A percentile compares a stretch with the other conserved stretches of the same genome.
These are phyloP conservation scores for Florisuga fusca DNA, from an alignment of 2,797 vertebrate species.

Conservation along the genomic window DNA sequence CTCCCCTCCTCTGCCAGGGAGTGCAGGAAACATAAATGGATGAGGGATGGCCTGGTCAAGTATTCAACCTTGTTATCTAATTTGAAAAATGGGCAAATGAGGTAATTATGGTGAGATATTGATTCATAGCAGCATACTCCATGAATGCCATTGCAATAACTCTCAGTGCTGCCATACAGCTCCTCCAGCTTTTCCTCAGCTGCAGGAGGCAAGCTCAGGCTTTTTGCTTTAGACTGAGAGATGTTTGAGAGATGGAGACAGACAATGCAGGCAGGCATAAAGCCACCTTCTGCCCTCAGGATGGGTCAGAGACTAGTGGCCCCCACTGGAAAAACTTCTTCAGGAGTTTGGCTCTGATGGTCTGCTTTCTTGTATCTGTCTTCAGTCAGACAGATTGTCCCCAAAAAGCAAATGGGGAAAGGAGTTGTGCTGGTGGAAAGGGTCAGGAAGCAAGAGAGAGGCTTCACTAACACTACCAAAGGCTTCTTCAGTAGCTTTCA, in stretches of 20 bases:
- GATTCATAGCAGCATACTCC: conserved; percentile 53
- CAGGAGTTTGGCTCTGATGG: not conserved
- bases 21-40: conserved; percentile 3
- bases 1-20: not conserved
- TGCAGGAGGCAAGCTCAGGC: not conserved
- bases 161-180: not conserved
- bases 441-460: not conserved
- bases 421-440: not conserved
- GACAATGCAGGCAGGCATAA: not conserved
- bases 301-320: not conserved
- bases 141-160: conserved; percentile 59
- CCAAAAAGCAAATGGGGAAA: not conserved
- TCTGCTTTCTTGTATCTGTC: not conserved
- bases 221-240: not conserved
- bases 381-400: too few relatives aligned
- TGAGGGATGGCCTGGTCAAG: conserved; percentile 42
- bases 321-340: not conserved
- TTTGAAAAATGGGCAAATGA: conserved; percentile 69
- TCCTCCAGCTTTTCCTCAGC: not conserved
- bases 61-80: conserved; percentile 58
- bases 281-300: not conserved
- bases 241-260: not conserved
- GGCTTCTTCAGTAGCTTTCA: not conserved
- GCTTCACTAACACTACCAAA: not conserved
- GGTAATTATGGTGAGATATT: conserved; percentile 66